Percentiles rank a stretch among this genome's conserved stretches.
phyloP scores from a whole-genome alignment of 2,113 vertebrate genomes.

The Calidris pugnax region DNA sequence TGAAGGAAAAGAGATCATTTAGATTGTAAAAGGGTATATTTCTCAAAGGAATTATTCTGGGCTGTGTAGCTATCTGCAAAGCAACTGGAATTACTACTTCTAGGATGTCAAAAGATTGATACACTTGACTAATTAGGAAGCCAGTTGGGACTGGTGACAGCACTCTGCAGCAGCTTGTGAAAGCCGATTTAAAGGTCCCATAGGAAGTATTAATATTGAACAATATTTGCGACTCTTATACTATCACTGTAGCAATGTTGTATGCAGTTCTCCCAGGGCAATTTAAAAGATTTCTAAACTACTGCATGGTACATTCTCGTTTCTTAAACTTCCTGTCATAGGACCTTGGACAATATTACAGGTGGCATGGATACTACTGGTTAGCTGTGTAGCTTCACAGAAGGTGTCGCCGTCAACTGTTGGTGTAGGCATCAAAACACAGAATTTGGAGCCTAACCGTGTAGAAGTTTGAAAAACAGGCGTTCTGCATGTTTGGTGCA shows the following conservation, averaged over 20 bases:
- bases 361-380: not conserved
- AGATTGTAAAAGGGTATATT: not conserved
- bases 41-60: slow-evolving; percentile 6
- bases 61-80: not conserved
- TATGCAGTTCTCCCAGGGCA: not conserved
- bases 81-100: not conserved
- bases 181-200: not conserved
- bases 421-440: not conserved
- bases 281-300: not conserved
- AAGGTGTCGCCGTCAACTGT: not conserved
- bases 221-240: not conserved
- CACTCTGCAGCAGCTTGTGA: not conserved
- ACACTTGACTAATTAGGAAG: slow-evolving; percentile 24
- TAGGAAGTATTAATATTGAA: not conserved
- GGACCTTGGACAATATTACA: not conserved
- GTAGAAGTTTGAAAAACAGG: not conserved
- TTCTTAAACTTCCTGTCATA: not conserved
- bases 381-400: not conserved
- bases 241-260: not conserved
- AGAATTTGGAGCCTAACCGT: not conserved
- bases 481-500: not conserved
- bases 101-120: slow-evolving; percentile 5
- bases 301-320: not conserved
- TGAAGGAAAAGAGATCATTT: not conserved
- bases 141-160: not conserved